Base-by-base conservation (phyloP, 2,113 vertebrate genomes). In the Coryphaenoides rupestris region DNA sequence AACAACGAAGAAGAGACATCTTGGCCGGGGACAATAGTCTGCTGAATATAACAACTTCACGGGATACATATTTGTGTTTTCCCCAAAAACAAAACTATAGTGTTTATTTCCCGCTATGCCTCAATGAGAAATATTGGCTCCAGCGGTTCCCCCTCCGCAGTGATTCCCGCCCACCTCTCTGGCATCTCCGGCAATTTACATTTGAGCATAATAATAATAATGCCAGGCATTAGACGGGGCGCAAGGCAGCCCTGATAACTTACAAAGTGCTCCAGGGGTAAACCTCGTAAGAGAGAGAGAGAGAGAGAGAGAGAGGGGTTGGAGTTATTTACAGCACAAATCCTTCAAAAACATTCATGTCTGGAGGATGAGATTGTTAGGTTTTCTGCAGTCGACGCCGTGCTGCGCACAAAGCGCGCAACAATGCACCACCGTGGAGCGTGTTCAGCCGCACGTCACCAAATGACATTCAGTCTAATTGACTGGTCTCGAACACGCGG, bases 141-240 rank as follows among this genome's bases (percentile, higher is more conserved):
- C 81, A 84, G 86, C 86, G 84, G 84, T 86, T 87, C 84, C 87
- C 87, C 87, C 83, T 85, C 82, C 75, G n/a, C n/a, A 81, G 81
- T 83, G 80, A 88, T 87, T 86, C 87, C 84, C 91, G 81, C 91
- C 89, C 89, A 89, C 89, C 84, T 84, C 89, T 89, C 87, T 89
- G 84, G 89, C 88, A 87, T 49, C 89, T 89, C 89, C 86, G 89
- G 78, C 81, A 86, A 91, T 92, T 91, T 91, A 90, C 87, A 90
- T 91, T 90, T 86, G 79, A 89, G 88, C 90, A 91, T 91, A 92
- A 92, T 89, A 89, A 88, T 82, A 74, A 91, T 91, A 92, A 92
- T 89, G 90, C 89, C 82, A 74, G 28, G 87, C 89, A 88, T 87
- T 87, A 91, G 89, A 87, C 82, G 82, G 90, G 82, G 89, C 89